phyloP scores from a whole-genome alignment of 2,888 invertebrate genomes.

The Chironomus riparius region DNA sequence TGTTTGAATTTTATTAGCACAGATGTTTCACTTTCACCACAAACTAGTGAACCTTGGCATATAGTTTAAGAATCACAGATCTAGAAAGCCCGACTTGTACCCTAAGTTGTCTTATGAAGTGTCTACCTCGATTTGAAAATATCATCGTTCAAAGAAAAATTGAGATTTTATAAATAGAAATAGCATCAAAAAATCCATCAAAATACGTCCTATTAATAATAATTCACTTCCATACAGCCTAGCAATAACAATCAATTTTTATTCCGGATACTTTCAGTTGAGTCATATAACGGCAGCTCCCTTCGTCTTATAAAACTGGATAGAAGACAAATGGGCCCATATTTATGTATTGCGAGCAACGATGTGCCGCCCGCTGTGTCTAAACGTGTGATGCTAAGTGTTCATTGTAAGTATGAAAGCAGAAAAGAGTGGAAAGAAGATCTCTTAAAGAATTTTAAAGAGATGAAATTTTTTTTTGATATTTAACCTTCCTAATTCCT shows the following conservation, averaged over 20 bases:
- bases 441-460: neutral
- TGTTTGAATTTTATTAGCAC: no score
- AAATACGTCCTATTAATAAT: no score
- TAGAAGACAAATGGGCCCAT: constrained; percentile 83
- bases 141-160: no score
- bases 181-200: no score
- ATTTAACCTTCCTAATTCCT: neutral
- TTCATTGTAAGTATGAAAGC: constrained; percentile 67
- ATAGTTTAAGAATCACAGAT: no score
- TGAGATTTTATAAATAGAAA: no score
- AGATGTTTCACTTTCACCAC: no score
- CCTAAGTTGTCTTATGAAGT: no score
- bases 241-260: constrained; percentile 28
- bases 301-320: constrained; percentile 70
- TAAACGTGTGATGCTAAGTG: constrained; percentile 76
- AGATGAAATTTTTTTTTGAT: neutral
- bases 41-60: no score
- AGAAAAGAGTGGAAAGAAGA: constrained; percentile 28
- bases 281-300: constrained; percentile 66
- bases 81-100: no score
- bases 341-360: constrained; percentile 85
- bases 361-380: constrained; percentile 87
- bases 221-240: neutral
- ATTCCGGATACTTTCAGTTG: constrained; percentile 45
- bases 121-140: no score